These are phyloP conservation scores for Coptodon bakossiorum DNA, from an alignment of 2,113 vertebrate genomes.

Conservation along the genomic window DNA sequence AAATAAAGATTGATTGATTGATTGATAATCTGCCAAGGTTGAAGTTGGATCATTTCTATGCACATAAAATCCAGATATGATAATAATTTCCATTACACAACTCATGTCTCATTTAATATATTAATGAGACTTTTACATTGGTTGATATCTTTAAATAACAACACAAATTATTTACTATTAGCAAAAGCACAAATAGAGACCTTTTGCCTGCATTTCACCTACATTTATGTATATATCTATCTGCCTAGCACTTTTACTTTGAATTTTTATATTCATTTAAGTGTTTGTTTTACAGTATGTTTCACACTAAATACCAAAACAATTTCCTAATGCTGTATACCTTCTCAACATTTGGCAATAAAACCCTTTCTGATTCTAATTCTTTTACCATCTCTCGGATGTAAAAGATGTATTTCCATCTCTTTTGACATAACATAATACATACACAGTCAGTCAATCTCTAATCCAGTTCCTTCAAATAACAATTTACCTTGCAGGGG, in stretches of 20 bases:
- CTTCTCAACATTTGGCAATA: not conserved
- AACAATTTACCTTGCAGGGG: slow-evolving; percentile 57
- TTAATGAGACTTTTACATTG: not conserved
- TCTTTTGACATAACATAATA: not conserved
- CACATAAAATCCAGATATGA: not conserved
- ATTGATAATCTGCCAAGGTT: not conserved
- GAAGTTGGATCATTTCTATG: not conserved
- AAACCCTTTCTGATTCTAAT: not conserved
- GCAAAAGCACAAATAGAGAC: not conserved
- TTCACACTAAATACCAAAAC: not conserved
- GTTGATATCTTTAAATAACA: not conserved
- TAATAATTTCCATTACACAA: not conserved
- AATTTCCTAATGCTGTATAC: not conserved
- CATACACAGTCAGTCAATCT: not conserved
- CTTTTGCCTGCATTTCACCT: not conserved
- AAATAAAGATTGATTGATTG: no score
- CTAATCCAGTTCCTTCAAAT: not conserved
- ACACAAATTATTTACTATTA: not conserved
- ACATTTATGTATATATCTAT: not conserved
- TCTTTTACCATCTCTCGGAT: not conserved
- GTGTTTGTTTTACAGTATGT: not conserved
- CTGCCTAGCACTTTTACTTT: not conserved
- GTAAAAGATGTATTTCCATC: not conserved
- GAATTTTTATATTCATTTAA: not conserved
- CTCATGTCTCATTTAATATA: not conserved